A percentile compares a stretch with the other conserved stretches of the same genome.
These are phyloP conservation scores for Craterocephalus amniculus DNA, from an alignment of 2,797 vertebrate species.

Conservation along the genomic window DNA sequence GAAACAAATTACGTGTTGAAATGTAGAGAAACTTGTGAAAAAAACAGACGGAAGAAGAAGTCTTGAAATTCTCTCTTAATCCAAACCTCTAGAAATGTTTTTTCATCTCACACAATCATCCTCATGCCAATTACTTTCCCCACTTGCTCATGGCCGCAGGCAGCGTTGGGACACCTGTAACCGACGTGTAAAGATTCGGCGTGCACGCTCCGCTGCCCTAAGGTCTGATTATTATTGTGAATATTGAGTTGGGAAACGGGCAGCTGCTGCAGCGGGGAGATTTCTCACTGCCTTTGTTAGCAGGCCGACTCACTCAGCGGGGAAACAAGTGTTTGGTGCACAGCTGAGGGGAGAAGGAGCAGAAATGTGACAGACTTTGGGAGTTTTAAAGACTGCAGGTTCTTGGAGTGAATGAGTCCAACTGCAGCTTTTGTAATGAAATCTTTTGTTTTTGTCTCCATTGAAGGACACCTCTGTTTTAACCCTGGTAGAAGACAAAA, in stretches of 20 bases:
- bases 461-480: constrained; percentile 29
- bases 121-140: background rate
- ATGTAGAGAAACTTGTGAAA: background rate
- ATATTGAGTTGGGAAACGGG: constrained; percentile 75
- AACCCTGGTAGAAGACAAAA: constrained; percentile 33
- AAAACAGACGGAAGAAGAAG: background rate
- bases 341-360: constrained; percentile 62
- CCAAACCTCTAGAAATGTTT: background rate
- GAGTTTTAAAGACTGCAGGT: constrained; percentile 43
- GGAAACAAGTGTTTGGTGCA: constrained; percentile 68
- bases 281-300: constrained; percentile 69
- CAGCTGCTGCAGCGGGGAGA: constrained; percentile 75
- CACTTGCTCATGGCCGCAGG: constrained; percentile 1
- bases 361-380: constrained; percentile 64
- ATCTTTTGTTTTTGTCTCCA: constrained; percentile 33
- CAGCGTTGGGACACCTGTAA: constrained; percentile 9
- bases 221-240: constrained; percentile 53
- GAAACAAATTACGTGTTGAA: background rate
- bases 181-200: constrained; percentile 18
- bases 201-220: constrained; percentile 10
- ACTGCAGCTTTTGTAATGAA: background rate
- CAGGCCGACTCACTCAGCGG: constrained; percentile 69
- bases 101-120: background rate
- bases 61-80: background rate
- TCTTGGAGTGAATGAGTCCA: background rate